These are phyloP conservation scores for Drosophila kanapiae DNA, from an alignment of 1,140 invertebrate genomes.

Conservation along the genomic window DNA sequence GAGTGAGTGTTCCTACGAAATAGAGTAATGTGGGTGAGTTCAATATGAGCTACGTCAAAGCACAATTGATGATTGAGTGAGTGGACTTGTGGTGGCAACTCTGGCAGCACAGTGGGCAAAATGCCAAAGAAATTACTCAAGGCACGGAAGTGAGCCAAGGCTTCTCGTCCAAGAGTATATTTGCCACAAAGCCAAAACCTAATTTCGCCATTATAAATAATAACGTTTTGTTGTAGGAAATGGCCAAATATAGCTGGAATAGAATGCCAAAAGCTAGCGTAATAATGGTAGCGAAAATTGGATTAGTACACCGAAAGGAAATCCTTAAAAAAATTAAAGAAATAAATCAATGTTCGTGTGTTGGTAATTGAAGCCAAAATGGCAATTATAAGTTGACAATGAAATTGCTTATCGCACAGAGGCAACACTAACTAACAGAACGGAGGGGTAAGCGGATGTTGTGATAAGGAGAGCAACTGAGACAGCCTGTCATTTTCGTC, in stretches of 20 bases:
- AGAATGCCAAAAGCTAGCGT: background rate
- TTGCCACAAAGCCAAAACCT: background rate
- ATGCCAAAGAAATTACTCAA: slow-evolving; percentile 58
- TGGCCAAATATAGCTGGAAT: slow-evolving; percentile 14
- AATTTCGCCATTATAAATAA: slow-evolving; percentile 29
- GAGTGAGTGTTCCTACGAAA: slow-evolving; percentile 28
- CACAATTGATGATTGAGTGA: slow-evolving; percentile 33
- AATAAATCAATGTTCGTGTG: slow-evolving; percentile 30
- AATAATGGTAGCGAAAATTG: slow-evolving; percentile 38
- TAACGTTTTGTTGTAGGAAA: slow-evolving; percentile 17
- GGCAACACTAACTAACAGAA: slow-evolving; percentile 13
- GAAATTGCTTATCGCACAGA: slow-evolving; percentile 42
- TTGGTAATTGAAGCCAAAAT: slow-evolving; percentile 35
- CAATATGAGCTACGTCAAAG: slow-evolving; percentile 60
- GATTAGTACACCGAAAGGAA: slow-evolving; percentile 35
- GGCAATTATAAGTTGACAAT: slow-evolving; percentile 46
- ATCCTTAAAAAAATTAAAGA: slow-evolving; percentile 4
- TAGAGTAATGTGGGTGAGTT: slow-evolving; percentile 74
- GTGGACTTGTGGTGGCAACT: slow-evolving; percentile 52
- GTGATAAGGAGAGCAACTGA: background rate
- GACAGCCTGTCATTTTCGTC: slow-evolving; percentile 23
- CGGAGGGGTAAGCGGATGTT: background rate
- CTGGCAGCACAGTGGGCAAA: slow-evolving; percentile 77
- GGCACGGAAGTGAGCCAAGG: slow-evolving; percentile 70
- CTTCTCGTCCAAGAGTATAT: slow-evolving; percentile 14